Evolutionary conservation across 2,888 invertebrate species (phyloP).

Genomic region (Diarsia dahlii): DNA sequence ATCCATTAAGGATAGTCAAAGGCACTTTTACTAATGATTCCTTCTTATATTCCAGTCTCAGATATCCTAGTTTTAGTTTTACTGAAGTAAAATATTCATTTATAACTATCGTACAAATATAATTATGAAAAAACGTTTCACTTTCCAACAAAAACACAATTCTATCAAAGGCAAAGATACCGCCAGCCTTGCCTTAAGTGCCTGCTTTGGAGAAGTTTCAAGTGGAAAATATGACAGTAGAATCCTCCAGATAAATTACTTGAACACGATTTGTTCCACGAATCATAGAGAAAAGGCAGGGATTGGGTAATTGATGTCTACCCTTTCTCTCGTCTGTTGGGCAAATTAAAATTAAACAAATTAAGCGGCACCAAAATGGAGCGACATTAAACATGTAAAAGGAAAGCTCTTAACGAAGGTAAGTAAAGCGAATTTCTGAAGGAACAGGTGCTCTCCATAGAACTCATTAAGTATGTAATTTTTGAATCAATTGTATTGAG

Average conservation of each 20-base stretch:
- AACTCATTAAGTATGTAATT: conserved; percentile 8
- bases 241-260: background rate
- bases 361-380: conserved; percentile 24
- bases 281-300: conserved; percentile 1
- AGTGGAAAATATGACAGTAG: conserved; percentile 21
- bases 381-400: conserved; percentile 48
- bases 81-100: background rate
- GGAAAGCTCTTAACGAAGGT: conserved; percentile 20
- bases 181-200: background rate
- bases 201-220: conserved; percentile 18
- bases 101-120: background rate
- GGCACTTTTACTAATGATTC: conserved; percentile 42
- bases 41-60: background rate
- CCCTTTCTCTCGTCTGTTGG: background rate
- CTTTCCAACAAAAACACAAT: background rate
- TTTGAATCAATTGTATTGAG: background rate
- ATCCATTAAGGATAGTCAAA: conserved; percentile 43
- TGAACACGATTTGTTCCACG: background rate
- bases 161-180: conserved; percentile 3
- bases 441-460: conserved; percentile 10
- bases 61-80: background rate
- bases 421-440: conserved; percentile 16
- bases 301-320: background rate
- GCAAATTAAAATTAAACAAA: conserved; percentile 24
- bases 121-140: conserved; percentile 3